Conservation (phyloP, 2,797 vertebrate species). For the Aulostomus chinensis region DNA sequence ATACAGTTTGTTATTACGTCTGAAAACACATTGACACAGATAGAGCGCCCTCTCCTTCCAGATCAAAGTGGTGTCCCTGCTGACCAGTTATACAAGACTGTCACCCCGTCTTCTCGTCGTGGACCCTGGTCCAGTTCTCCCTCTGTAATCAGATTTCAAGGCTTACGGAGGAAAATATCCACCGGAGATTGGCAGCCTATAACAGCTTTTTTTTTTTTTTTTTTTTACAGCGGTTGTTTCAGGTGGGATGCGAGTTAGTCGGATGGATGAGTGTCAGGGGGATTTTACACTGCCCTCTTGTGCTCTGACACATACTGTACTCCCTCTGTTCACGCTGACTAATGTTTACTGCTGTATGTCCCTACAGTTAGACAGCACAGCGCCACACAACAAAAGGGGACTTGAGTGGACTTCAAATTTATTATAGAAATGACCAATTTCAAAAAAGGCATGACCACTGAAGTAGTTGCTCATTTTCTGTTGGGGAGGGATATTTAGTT, state of each 20-base stretch:
- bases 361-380: conserved; percentile 36
- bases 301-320: conserved; percentile 75
- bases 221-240: conserved; percentile 82
- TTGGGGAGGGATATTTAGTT: conserved; percentile 22
- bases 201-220: too few relatives aligned
- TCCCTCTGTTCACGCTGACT: conserved; percentile 51
- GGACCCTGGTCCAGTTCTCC: conserved; percentile 79
- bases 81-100: conserved; percentile 84
- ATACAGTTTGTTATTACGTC: conserved; percentile 51
- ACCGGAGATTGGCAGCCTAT: conserved; percentile 75
- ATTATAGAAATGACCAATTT: too few relatives aligned
- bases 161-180: conserved; percentile 63
- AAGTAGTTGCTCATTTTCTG: too few relatives aligned
- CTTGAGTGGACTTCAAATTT: conserved; percentile 12
- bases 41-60: conserved; percentile 78
- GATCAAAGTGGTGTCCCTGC: conserved; percentile 89
- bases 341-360: conserved; percentile 47
- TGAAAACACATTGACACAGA: conserved; percentile 78
- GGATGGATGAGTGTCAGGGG: conserved; percentile 65
- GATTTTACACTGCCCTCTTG: conserved; percentile 83
- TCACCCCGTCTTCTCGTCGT: conserved; percentile 84
- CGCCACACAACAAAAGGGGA: conserved; percentile 36
- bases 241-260: conserved; percentile 75
- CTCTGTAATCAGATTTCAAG: conserved; percentile 85
- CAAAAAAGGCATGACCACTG: too few relatives aligned